These are phyloP conservation scores for Drosophila kanekoi DNA, from an alignment of 2,888 invertebrate species.

Conservation along the genomic window DNA sequence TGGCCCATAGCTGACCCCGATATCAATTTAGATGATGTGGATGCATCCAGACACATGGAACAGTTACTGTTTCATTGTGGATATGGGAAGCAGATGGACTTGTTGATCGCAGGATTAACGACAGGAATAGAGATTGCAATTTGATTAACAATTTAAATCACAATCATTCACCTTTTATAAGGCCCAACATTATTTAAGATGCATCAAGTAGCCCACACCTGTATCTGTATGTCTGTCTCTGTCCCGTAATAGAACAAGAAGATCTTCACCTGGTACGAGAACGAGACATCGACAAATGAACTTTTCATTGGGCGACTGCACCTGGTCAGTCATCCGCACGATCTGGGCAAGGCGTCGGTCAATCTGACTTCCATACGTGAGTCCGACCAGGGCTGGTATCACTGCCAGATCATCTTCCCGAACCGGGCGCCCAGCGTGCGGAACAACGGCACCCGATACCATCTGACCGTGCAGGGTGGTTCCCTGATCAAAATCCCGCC, in stretches of 20 bases:
- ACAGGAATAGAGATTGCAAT: conserved; percentile 29
- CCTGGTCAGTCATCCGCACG: conserved; percentile 86
- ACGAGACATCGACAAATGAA: conserved; percentile 88
- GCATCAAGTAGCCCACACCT: too few relatives aligned
- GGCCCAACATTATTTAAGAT: not conserved
- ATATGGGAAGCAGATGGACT: too few relatives aligned
- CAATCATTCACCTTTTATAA: not conserved
- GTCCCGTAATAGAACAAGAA: conserved; percentile 88
- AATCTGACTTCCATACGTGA: conserved; percentile 95
- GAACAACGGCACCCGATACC: conserved; percentile 96
- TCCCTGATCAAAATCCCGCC: conserved; percentile 95
- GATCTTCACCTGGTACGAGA: conserved; percentile 93
- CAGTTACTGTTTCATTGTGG: conserved; percentile 16
- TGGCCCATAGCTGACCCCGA: too few relatives aligned
- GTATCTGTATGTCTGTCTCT: not conserved
- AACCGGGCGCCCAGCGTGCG: conserved; percentile 93
- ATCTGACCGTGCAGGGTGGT: conserved; percentile 94
- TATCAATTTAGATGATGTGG: conserved; percentile 19
- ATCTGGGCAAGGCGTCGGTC: conserved; percentile 88
- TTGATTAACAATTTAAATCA: conserved; percentile 19
- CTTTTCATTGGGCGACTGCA: conserved; percentile 91
- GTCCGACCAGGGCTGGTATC: conserved; percentile 96
- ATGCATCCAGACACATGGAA: conserved; percentile 15
- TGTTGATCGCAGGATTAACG: conserved; percentile 4
- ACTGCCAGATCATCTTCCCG: conserved; percentile 94